Conservation (phyloP, 2,113 vertebrate species). For the Engystomops pustulosus region DNA sequence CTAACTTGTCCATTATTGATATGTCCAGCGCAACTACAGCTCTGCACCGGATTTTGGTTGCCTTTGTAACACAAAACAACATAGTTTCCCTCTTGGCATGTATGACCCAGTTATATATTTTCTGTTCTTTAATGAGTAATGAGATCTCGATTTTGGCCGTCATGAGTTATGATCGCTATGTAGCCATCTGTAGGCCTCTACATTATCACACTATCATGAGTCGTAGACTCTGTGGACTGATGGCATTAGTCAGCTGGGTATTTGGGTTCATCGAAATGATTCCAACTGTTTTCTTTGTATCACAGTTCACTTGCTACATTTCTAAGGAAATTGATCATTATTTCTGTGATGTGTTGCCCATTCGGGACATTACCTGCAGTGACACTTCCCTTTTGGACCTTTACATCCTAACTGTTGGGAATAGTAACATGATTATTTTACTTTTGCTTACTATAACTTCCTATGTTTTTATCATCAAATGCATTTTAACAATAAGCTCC, state of each 20-base stretch:
- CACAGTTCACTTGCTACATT: too few relatives aligned
- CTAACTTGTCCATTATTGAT: constrained; percentile 60
- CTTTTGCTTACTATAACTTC: too few relatives aligned
- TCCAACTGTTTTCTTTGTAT: neutral
- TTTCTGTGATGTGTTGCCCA: too few relatives aligned
- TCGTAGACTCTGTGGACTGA: constrained; percentile 7
- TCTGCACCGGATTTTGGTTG: constrained; percentile 60
- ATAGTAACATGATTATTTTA: too few relatives aligned
- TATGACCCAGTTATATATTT: constrained; percentile 64
- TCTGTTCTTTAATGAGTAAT: constrained; percentile 61
- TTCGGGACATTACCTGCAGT: too few relatives aligned
- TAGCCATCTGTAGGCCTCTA: neutral
- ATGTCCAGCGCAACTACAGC: constrained; percentile 59
- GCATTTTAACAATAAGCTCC: too few relatives aligned
- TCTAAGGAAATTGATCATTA: too few relatives aligned
- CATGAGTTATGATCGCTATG: constrained; percentile 64
- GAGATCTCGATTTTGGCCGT: constrained; percentile 62
- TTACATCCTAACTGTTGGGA: too few relatives aligned
- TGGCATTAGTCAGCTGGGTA: neutral
- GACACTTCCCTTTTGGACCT: too few relatives aligned
- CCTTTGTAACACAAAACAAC: constrained; percentile 54
- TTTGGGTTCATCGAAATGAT: neutral
- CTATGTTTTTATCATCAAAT: too few relatives aligned
- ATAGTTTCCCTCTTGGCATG: constrained; percentile 58
- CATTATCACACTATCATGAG: constrained; percentile 64